Evolutionary conservation across 2,888 invertebrate species (phyloP).

Genomic region (Carterocephalus palaemon): DNA sequence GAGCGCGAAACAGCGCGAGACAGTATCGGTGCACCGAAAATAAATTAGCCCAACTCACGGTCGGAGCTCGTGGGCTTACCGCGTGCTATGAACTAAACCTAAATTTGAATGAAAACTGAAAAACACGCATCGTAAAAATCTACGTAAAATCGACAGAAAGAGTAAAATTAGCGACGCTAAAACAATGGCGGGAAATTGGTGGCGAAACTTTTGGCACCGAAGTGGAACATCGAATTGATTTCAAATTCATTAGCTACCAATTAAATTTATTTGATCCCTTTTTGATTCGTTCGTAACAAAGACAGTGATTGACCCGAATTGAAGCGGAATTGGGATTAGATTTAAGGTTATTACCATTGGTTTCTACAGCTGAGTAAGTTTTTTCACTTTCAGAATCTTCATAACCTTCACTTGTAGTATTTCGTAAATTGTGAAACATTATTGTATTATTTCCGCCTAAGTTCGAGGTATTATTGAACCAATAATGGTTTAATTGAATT

Average conservation of each 20-base stretch:
- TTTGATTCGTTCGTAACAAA: background rate
- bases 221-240: constrained; percentile 8
- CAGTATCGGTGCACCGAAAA: constrained; percentile 27
- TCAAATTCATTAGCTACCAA: constrained; percentile 4
- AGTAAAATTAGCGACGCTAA: constrained; percentile 22
- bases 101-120: constrained; percentile 38
- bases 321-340: too few species aligned
- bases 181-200: constrained; percentile 18
- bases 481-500: too few species aligned
- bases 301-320: background rate
- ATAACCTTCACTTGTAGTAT: too few species aligned
- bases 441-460: too few species aligned
- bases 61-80: constrained; percentile 31
- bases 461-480: too few species aligned
- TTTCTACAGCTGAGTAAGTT: background rate
- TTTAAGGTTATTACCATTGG: too few species aligned
- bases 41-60: constrained; percentile 29
- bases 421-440: too few species aligned
- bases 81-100: constrained; percentile 37
- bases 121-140: constrained; percentile 30
- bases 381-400: too few species aligned
- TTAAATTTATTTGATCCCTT: constrained; percentile 6
- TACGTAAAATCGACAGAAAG: constrained; percentile 23
- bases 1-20: constrained; percentile 17
- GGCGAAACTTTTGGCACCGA: constrained; percentile 12